Percentiles rank a stretch among this genome's conserved stretches.
These are phyloP conservation scores for Peromyscus eremicus DNA, from an alignment of 2,797 vertebrate species.

Conservation along the genomic window DNA sequence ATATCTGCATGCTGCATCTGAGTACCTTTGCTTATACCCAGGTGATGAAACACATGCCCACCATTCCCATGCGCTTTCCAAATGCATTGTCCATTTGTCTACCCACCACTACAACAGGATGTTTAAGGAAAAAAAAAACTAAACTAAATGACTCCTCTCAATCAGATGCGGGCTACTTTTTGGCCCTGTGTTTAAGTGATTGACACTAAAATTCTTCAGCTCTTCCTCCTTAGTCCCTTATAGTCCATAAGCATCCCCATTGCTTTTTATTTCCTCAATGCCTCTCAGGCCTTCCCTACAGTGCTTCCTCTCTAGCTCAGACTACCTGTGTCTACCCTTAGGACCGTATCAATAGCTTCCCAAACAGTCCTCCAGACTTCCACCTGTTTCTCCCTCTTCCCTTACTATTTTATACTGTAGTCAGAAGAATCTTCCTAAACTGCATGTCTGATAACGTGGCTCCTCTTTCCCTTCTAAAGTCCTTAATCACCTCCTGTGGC, in stretches of 20 bases:
- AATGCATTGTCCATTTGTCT: not conserved
- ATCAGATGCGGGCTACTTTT: not conserved
- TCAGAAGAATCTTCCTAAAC: not conserved
- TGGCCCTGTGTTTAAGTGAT: not conserved
- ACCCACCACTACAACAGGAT: not conserved
- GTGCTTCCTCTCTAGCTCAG: not conserved
- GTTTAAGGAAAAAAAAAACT: not conserved
- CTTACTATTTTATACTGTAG: not conserved
- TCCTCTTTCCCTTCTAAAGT: not conserved
- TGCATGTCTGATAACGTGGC: not conserved
- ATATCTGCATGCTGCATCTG: not conserved
- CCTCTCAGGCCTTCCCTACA: not conserved
- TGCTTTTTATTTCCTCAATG: slow-evolving; percentile 18
- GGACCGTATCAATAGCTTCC: not conserved
- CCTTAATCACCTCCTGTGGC: not conserved
- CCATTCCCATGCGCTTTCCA: not conserved
- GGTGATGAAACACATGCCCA: not conserved
- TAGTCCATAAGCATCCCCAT: not conserved
- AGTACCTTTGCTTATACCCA: not conserved
- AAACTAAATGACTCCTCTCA: not conserved
- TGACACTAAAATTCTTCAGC: not conserved
- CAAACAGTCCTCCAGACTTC: not conserved
- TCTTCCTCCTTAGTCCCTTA: not conserved
- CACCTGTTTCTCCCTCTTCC: not conserved
- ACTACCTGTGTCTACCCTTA: not conserved